These are phyloP conservation scores for Salvator merianae DNA, from an alignment of 2,113 vertebrate genomes.

Conservation along the genomic window DNA sequence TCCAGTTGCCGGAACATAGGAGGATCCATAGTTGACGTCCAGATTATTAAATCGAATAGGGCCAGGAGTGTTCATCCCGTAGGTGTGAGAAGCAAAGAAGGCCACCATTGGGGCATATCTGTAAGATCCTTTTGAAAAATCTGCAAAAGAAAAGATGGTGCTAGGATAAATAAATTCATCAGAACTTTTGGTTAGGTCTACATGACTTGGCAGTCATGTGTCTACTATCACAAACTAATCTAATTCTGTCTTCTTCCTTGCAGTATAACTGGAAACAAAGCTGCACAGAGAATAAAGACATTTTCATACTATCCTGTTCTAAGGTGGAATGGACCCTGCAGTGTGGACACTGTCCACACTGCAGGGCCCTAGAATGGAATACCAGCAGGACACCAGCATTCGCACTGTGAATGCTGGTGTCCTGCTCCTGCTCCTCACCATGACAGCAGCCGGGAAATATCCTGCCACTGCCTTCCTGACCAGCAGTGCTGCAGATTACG, in stretches of 20 bases:
- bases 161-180: neutral
- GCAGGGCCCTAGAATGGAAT: too few relatives aligned
- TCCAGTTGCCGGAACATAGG: conserved; percentile 77
- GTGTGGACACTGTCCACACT: too few relatives aligned
- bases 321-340: too few relatives aligned
- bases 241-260: neutral
- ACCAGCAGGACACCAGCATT: too few relatives aligned
- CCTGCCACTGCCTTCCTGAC: too few relatives aligned
- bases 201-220: neutral
- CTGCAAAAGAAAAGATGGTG: conserved; percentile 59
- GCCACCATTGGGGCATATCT: conserved; percentile 83
- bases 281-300: neutral
- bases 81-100: conserved; percentile 80
- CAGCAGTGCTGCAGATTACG: too few relatives aligned
- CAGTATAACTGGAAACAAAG: neutral
- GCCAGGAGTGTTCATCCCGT: conserved; percentile 77
- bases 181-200: neutral
- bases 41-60: conserved; percentile 82
- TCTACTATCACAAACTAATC: neutral
- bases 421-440: neutral
- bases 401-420: too few relatives aligned
- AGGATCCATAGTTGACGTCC: conserved; percentile 80
- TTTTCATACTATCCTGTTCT: too few relatives aligned
- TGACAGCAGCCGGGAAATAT: too few relatives aligned
- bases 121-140: conserved; percentile 83